Evolutionary conservation across 2,797 vertebrate genomes (phyloP).

Genomic region (Hephaestus fuliginosus): DNA sequence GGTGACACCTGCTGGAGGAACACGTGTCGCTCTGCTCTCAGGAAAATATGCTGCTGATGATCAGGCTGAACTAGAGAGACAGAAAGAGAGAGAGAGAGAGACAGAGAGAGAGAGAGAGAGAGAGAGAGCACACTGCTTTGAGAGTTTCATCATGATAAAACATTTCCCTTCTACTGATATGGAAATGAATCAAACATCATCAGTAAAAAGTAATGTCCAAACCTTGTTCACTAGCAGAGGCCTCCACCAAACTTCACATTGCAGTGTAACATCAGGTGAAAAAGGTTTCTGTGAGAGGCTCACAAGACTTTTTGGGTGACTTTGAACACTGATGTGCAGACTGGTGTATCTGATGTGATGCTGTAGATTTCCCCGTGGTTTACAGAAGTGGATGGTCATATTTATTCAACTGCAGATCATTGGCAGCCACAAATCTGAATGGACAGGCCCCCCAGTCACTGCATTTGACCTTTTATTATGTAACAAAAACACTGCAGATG

Average conservation of each 20-base stretch:
- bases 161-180: not conserved
- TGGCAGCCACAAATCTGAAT: not conserved
- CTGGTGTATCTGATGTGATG: not conserved
- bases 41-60: too few species aligned
- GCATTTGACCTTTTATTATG: not conserved
- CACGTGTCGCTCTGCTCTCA: too few species aligned
- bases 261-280: too few species aligned
- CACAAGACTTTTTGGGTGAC: too few species aligned
- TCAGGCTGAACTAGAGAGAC: not conserved
- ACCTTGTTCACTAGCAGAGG: not conserved
- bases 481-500: not conserved
- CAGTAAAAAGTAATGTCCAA: not conserved
- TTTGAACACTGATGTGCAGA: not conserved
- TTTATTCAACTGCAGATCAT: not conserved
- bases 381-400: not conserved
- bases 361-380: not conserved
- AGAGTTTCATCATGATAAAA: not conserved
- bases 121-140: too few species aligned
- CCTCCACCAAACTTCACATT: not conserved
- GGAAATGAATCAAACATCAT: not conserved
- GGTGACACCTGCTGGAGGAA: constrained; percentile 57
- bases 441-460: too few species aligned
- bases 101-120: too few species aligned
- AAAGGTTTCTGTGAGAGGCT: not conserved
- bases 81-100: too few species aligned